Evolutionary conservation across 2,888 invertebrate species (phyloP), one percentile per base, ranked within the genome.

Genomic region (Candidula unifasciata): DNA sequence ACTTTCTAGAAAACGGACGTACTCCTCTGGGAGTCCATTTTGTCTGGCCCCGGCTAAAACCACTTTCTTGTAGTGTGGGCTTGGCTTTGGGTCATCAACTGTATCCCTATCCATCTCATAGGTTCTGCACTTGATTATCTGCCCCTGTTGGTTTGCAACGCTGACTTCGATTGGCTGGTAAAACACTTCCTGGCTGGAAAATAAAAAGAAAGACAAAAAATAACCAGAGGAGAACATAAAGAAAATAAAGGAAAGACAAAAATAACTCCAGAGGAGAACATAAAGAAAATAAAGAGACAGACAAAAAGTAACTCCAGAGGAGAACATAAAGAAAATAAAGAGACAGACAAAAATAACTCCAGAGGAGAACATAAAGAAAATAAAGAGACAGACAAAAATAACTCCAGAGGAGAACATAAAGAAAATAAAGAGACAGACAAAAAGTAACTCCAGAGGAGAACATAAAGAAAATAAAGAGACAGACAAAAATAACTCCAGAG

Each of bases 1-100:
- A 33, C 93, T 94, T 91, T 95, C 95, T 86, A 98, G 94, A 89
- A 94, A 94, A 24, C 95, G 91, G n/a, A 97, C 95, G 91, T 98
- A 99, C 69, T 95, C 95, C 10, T 94, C 91, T 0, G 98, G 97
- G 64, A 98, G 93, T 2, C 95, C 94, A 88, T 96, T 96, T 92
- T 97, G 96, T 84, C 94, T 93, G 0, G 97, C 97, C 5, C 97
- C 97, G 84, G 95, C 94, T 64, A 97, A 91, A 84, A 97, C 96
- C 0, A 95, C 95, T 87, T 95, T 94, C 90, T 96, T 95, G 91
- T 98, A 97, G 10, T 96, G 95, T 87, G 95, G 95, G 0, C 98
- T 98, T 0, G 98, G 92, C 27, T 87, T 97, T 54, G 80, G 74
- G 37, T 88, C 87, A 33, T 95, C 94, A 54, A 96, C 95, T 8